These are phyloP conservation scores for Pyrocoelia pectoralis DNA, from an alignment of 2,888 invertebrate genomes.

Conservation along the genomic window DNA sequence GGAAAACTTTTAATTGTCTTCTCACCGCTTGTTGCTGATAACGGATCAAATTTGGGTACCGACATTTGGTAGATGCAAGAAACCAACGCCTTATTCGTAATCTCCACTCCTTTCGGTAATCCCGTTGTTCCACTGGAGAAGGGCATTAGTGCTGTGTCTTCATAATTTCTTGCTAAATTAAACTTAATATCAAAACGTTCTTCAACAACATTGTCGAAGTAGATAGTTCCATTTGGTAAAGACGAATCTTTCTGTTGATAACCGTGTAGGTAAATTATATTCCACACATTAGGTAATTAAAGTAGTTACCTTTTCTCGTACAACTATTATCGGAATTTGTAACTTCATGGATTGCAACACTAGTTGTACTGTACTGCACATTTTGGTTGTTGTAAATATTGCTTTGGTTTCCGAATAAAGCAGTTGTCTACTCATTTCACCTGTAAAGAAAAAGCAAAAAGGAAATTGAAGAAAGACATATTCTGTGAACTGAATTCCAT, in stretches of 20 bases:
- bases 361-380: constrained; percentile 62
- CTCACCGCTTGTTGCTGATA: background rate
- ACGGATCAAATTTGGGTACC: background rate
- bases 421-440: constrained; percentile 73
- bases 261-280: background rate
- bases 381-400: constrained; percentile 66
- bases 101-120: constrained; percentile 73
- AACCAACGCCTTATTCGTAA: constrained; percentile 60
- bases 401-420: constrained; percentile 67
- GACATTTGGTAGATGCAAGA: constrained; percentile 48
- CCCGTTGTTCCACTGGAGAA: constrained; percentile 88
- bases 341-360: constrained; percentile 54
- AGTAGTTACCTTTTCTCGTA: constrained; percentile 56
- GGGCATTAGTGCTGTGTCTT: constrained; percentile 73
- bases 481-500: no score
- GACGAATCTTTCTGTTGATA: background rate
- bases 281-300: background rate
- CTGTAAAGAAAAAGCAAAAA: constrained; percentile 55
- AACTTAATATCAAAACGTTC: constrained; percentile 38
- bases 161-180: constrained; percentile 54
- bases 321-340: constrained; percentile 62
- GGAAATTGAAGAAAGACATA: no score
- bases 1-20: no score
- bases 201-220: constrained; percentile 67
- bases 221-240: constrained; percentile 58